Base-by-base conservation (phyloP, 2,797 vertebrate genomes). In the Leucoraja ocellata region DNA sequence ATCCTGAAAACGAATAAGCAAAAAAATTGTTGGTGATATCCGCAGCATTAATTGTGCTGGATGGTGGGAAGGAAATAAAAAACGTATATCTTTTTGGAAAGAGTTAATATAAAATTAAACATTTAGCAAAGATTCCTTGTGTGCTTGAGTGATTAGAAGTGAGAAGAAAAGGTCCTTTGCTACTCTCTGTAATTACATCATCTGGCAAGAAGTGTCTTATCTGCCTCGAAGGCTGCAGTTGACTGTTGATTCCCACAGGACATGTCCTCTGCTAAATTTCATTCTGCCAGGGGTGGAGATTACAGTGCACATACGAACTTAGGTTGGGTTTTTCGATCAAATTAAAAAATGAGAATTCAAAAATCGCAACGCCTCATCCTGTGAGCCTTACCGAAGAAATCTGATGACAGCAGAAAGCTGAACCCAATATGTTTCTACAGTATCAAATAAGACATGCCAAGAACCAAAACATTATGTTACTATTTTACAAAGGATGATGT, bases 281-380 rank as follows among this genome's bases (percentile, higher is more conserved):
- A 92, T 74, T 91, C 39, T 92, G 90, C 71, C 90, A 91, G 68
- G 39, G 90, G 90, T 92, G 71, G 71, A 76, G 36, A 76, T 92
- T 76, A 92, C 23, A 28, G 71, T 25, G 8, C 36, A n/a, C 71
- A 76, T 92, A 14, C 58, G 71, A 36, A 92, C 25, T 54, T 76
- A 36, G 11, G 71, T 92, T 92, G 39, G 39, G 71, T 74, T 39
- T 68, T 54, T 76, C 23, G 58, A 71, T 74, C 90, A 92, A 39
- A 92, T 54, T 71, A 32, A 76, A 92, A 92, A 74, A 92, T 88
- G n/a, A 88, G 61, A 7, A 28, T 54, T 54, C 90, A 92, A 23
- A 76, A 76, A 76, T 54, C 65, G 54, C 21, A 92, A 39, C 23
- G 71, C 32, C n/a, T 68, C 63, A 92, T 36, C 25, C 36, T 58